These are phyloP conservation scores for Trichogramma pretiosum DNA, from an alignment of 1,140 invertebrate species.

Conservation along the genomic window DNA sequence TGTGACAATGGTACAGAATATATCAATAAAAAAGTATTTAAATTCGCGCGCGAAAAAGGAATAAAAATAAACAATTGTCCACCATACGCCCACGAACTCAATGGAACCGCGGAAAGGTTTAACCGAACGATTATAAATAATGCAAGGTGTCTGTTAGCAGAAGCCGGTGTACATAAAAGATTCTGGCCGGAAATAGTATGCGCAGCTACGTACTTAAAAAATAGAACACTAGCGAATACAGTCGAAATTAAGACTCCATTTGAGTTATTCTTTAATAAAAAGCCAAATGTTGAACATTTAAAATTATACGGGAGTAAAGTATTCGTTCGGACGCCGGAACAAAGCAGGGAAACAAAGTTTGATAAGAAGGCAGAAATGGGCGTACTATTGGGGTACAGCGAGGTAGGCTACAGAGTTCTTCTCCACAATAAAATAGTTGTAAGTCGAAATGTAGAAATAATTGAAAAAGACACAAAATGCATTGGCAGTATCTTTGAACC, in stretches of 20 bases:
- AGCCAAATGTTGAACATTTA: constrained; percentile 24
- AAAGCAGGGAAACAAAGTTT: constrained; percentile 17
- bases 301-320: constrained; percentile 22
- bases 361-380: constrained; percentile 20
- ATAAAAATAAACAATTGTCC: constrained; percentile 15
- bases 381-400: constrained; percentile 18
- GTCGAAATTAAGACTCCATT: constrained; percentile 24
- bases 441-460: constrained; percentile 19
- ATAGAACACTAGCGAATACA: constrained; percentile 17
- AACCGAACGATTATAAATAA: constrained; percentile 24
- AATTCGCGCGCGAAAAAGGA: constrained; percentile 16
- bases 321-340: constrained; percentile 18
- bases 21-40: constrained; percentile 20
- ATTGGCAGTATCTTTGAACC: too few relatives aligned
- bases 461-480: constrained; percentile 20
- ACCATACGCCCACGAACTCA: constrained; percentile 21
- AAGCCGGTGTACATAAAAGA: constrained; percentile 18
- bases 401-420: constrained; percentile 18
- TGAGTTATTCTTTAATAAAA: constrained; percentile 24
- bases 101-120: constrained; percentile 21
- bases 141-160: constrained; percentile 23
- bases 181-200: constrained; percentile 24
- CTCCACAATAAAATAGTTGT: constrained; percentile 19
- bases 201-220: constrained; percentile 5
- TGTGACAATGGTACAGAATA: constrained; percentile 28